A percentile compares a stretch with the other conserved stretches of the same genome.
Conservation (phyloP, 2,113 vertebrate genomes). For the Ceratotherium simum region DNA sequence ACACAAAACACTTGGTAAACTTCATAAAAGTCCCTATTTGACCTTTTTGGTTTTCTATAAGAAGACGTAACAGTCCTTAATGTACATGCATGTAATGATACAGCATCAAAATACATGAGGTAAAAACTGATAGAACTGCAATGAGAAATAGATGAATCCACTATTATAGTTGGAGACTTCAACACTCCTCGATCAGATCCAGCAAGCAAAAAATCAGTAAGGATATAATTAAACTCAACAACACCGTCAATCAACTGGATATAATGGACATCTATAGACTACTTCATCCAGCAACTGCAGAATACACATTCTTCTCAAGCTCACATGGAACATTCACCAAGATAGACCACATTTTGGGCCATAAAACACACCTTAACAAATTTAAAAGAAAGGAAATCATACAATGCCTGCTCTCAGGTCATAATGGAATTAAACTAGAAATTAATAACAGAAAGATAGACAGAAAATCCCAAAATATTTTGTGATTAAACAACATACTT, state of each 20-base stretch:
- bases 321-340: not conserved
- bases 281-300: not conserved
- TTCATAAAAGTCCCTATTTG: not conserved
- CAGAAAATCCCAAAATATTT: not conserved
- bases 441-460: not conserved
- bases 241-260: not conserved
- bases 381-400: not conserved
- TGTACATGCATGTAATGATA: not conserved
- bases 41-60: not conserved
- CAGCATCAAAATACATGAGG: not conserved
- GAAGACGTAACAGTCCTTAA: not conserved
- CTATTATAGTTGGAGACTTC: not conserved
- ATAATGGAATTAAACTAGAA: not conserved
- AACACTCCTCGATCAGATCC: not conserved
- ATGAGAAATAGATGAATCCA: not conserved
- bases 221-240: not conserved
- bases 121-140: not conserved
- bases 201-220: not conserved
- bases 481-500: not conserved
- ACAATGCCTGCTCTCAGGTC: not conserved
- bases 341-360: not conserved
- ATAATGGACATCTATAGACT: not conserved
- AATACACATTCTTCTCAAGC: not conserved
- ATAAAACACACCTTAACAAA: not conserved
- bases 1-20: not conserved